These are phyloP conservation scores for Danio kyathit DNA, from an alignment of 2,797 vertebrate species.

Conservation along the genomic window DNA sequence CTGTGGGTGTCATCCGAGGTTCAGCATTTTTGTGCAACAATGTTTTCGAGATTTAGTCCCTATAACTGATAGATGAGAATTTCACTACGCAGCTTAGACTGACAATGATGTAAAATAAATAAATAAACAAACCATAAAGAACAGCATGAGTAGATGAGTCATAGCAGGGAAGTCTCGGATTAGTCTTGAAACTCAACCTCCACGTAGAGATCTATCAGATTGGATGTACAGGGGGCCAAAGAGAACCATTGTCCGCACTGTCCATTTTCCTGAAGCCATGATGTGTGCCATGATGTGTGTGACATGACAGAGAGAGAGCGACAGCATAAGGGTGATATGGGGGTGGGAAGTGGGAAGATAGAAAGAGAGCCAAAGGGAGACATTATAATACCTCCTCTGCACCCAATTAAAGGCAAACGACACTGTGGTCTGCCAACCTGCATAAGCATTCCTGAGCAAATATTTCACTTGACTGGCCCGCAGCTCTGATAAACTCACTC, in stretches of 20 bases:
- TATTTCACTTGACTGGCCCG: constrained; percentile 45
- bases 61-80: not conserved
- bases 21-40: not conserved
- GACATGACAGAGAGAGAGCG: constrained; percentile 1
- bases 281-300: constrained; percentile 40
- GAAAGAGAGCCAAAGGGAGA: constrained; percentile 35
- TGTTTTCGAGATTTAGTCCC: not conserved
- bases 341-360: constrained; percentile 39
- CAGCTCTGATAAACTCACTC: constrained; percentile 50
- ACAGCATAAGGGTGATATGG: constrained; percentile 25
- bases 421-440: constrained; percentile 43
- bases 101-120: not conserved
- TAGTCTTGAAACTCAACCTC: constrained; percentile 7
- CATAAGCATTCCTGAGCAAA: constrained; percentile 42
- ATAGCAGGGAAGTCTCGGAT: constrained; percentile 4
- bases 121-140: not conserved
- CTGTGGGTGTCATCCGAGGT: not conserved
- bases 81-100: not conserved
- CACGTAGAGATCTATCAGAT: constrained; percentile 25
- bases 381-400: constrained; percentile 32
- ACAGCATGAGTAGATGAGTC: constrained; percentile 34
- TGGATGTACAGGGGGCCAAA: constrained; percentile 8
- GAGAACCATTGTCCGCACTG: constrained; percentile 17
- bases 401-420: constrained; percentile 55
- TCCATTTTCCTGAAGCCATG: constrained; percentile 19